These are phyloP conservation scores for Telmatherina bonti DNA, from an alignment of 2,797 vertebrate species.

Conservation along the genomic window DNA sequence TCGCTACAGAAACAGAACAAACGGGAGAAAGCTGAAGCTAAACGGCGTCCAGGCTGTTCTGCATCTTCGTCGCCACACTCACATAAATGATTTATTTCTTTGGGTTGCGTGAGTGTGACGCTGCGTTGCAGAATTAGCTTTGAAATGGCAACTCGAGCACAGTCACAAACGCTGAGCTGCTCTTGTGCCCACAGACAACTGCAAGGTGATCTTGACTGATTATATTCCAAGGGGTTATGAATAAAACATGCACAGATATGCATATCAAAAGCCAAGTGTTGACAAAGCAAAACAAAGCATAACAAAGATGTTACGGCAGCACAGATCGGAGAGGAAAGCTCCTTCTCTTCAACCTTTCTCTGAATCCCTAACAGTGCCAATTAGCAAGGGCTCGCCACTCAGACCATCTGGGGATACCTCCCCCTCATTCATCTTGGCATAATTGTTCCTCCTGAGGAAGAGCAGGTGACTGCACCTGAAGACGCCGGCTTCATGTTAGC, in stretches of 20 bases:
- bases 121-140: slow-evolving; percentile 51
- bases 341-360: slow-evolving; percentile 64
- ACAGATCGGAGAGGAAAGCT: slow-evolving; percentile 46
- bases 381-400: slow-evolving; percentile 77
- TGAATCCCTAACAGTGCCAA: slow-evolving; percentile 80
- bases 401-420: slow-evolving; percentile 73
- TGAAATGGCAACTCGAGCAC: slow-evolving; percentile 54
- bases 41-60: slow-evolving; percentile 51
- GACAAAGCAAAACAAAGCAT: slow-evolving; percentile 80
- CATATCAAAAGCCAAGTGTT: slow-evolving; percentile 79
- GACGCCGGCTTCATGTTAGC: slow-evolving; percentile 72
- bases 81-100: slow-evolving; percentile 73
- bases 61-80: slow-evolving; percentile 55
- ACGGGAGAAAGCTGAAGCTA: too few relatives aligned
- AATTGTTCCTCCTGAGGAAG: slow-evolving; percentile 89
- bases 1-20: slow-evolving; percentile 38
- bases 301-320: slow-evolving; percentile 68
- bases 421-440: slow-evolving; percentile 70
- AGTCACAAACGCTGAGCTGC: slow-evolving; percentile 23
- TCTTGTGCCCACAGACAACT: slow-evolving; percentile 51
- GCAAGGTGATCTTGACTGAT: slow-evolving; percentile 68
- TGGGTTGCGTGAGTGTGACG: slow-evolving; percentile 48
- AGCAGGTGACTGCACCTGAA: slow-evolving; percentile 76
- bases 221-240: slow-evolving; percentile 71
- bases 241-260: slow-evolving; percentile 85